Base-by-base conservation (phyloP, 2,113 vertebrate species). In the Alectura lathami region DNA sequence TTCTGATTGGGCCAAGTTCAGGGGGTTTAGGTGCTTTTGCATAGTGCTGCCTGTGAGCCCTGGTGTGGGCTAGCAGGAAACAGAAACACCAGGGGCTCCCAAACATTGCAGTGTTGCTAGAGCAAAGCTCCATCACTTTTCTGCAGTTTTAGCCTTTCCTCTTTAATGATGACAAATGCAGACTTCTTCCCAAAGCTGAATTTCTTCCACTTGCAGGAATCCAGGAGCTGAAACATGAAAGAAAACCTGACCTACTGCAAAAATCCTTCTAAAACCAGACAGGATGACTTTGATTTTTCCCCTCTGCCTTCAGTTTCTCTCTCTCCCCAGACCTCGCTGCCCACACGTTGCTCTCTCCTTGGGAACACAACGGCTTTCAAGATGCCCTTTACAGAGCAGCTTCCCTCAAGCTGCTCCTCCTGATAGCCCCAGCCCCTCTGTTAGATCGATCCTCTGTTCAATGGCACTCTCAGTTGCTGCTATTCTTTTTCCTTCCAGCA, bases 41-140 rank as follows among this genome's bases (percentile, higher is more conserved):
- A 27, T 27, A 16, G 5, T 3, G 17, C 23, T 60, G 22, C 2
- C 0, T 29, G 17, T 22, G 10, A 38, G 13, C 22, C 22, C 23
- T 62, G 3, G 2, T 72, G 32, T 27, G 42, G 36, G 34, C n/a
- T 56, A 6, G 16, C 13, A 43, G 40, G 9, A 5, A 14, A 53
- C n/a, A 45, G 34, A 9, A 36, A 38, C 40, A 24, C 63, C 27
- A 10, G 23, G 66, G 7, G 10, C 4, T 62, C 36, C 42, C 24
- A 10, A 17, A 14, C 26, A 11, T 17, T 26, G 47, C 14, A 14
- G 13, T 50, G 66, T 34, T 47, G 26, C 67, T 50, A 42, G 13
- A 36, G 59, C 27, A 24, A 38, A 26, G 34, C 57, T 36, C 59
- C 36, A 38, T 38, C 36, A 38, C 36, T 62, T 26, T 60, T 24